These are phyloP conservation scores for Agraylea sexmaculata DNA, from an alignment of 1,140 invertebrate genomes.

Conservation along the genomic window DNA sequence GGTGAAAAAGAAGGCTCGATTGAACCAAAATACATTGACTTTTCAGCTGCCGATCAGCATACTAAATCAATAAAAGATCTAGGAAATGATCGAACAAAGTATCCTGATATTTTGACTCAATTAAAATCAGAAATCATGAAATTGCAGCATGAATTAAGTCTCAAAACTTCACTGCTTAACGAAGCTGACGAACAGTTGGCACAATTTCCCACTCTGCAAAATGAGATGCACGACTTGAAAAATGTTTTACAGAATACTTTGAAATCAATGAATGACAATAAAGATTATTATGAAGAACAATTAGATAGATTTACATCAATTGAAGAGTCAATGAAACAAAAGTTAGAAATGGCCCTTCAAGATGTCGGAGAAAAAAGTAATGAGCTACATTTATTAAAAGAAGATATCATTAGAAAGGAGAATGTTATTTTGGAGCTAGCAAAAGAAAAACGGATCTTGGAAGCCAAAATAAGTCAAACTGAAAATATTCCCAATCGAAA, in stretches of 20 bases:
- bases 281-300: slow-evolving; percentile 45
- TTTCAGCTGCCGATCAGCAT: slow-evolving; percentile 25
- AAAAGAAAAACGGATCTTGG: slow-evolving; percentile 40
- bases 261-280: slow-evolving; percentile 41
- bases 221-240: slow-evolving; percentile 43
- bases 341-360: slow-evolving; percentile 43
- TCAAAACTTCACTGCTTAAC: slow-evolving; percentile 39
- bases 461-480: slow-evolving; percentile 26
- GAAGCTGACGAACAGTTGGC: slow-evolving; percentile 40
- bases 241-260: slow-evolving; percentile 40
- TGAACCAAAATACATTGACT: slow-evolving; percentile 38
- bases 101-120: slow-evolving; percentile 36
- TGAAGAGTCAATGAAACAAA: slow-evolving; percentile 43
- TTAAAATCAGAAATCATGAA: slow-evolving; percentile 43
- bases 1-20: slow-evolving; percentile 30
- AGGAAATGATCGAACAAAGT: slow-evolving; percentile 20
- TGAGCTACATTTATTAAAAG: slow-evolving; percentile 43
- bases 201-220: slow-evolving; percentile 43
- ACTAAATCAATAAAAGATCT: slow-evolving; percentile 11
- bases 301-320: slow-evolving; percentile 39
- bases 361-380: slow-evolving; percentile 41
- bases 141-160: slow-evolving; percentile 38
- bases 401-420: slow-evolving; percentile 45
- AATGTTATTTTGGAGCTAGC: slow-evolving; percentile 47
- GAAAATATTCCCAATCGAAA: slow-evolving; percentile 31